Conservation (phyloP, 92 coral and sea anemone genomes). For the Isaurus tuberculatus region DNA sequence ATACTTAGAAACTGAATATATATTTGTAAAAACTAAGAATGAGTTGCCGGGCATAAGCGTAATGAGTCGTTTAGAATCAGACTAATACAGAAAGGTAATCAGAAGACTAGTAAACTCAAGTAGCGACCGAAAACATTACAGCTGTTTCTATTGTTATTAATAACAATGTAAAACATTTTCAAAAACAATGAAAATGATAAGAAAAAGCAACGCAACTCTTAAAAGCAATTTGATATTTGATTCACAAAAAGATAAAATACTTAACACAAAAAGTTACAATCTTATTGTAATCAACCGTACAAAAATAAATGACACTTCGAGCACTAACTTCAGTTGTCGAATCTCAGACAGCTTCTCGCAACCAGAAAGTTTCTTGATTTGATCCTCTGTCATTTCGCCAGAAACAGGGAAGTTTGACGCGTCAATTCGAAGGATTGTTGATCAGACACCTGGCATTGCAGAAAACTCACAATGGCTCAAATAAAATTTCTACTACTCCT, state of each 20-base stretch:
- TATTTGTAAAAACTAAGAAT: too few relatives aligned
- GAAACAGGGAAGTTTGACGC: slow-evolving; percentile 61
- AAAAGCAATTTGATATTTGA: neutral
- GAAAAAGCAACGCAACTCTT: neutral
- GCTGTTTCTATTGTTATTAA: too few relatives aligned
- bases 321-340: slow-evolving; percentile 72
- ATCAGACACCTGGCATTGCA: slow-evolving; percentile 26
- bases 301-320: neutral
- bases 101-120: too few relatives aligned
- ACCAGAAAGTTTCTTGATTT: slow-evolving; percentile 76
- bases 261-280: neutral
- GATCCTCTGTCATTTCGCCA: slow-evolving; percentile 65
- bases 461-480: neutral
- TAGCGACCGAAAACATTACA: too few relatives aligned
- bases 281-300: neutral
- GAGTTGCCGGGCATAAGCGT: too few relatives aligned
- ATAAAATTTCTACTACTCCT: too few relatives aligned
- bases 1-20: too few relatives aligned
- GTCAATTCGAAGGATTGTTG: neutral
- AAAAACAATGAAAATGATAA: neutral
- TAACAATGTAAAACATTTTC: neutral
- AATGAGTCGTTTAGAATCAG: too few relatives aligned
- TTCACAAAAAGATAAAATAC: neutral
- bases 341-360: slow-evolving; percentile 75
- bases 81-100: too few relatives aligned